phyloP scores from a whole-genome alignment of 2,113 vertebrate species.

The Oncorhynchus kisutch region DNA sequence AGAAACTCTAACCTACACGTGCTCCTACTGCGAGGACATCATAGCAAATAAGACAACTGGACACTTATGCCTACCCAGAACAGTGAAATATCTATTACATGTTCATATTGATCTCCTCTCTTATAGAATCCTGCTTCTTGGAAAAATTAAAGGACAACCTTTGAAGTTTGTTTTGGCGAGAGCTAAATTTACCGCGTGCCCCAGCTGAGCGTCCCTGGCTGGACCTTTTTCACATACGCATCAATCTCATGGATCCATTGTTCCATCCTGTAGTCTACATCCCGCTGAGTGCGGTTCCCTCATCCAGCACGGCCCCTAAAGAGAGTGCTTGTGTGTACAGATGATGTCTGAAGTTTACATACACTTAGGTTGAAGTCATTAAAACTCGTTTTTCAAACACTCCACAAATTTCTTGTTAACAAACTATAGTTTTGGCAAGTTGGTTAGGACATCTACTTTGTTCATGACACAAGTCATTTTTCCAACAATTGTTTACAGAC shows the following conservation, averaged over 20 bases:
- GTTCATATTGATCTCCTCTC: background rate
- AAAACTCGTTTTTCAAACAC: too few relatives aligned
- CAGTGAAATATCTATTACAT: background rate
- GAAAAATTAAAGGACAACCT: constrained; percentile 20
- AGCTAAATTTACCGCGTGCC: constrained; percentile 40
- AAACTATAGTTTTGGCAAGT: too few relatives aligned
- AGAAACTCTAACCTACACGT: constrained; percentile 20
- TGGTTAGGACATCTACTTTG: too few relatives aligned
- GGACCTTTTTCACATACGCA: constrained; percentile 55
- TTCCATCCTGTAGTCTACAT: constrained; percentile 20
- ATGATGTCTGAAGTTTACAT: too few relatives aligned
- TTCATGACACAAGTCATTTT: too few relatives aligned
- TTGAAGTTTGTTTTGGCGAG: constrained; percentile 39
- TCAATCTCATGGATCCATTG: constrained; percentile 57
- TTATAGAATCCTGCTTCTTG: background rate
- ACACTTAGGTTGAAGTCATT: too few relatives aligned
- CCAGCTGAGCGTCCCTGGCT: constrained; percentile 29
- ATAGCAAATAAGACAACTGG: background rate
- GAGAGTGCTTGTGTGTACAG: background rate
- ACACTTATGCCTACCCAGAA: background rate
- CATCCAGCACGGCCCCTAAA: constrained; percentile 10
- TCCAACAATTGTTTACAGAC: too few relatives aligned
- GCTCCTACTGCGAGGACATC: constrained; percentile 32
- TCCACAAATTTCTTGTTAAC: too few relatives aligned
- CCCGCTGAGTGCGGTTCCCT: constrained; percentile 35